Evolutionary conservation across 2,888 invertebrate species (phyloP).

Genomic region (Aromia moschata): DNA sequence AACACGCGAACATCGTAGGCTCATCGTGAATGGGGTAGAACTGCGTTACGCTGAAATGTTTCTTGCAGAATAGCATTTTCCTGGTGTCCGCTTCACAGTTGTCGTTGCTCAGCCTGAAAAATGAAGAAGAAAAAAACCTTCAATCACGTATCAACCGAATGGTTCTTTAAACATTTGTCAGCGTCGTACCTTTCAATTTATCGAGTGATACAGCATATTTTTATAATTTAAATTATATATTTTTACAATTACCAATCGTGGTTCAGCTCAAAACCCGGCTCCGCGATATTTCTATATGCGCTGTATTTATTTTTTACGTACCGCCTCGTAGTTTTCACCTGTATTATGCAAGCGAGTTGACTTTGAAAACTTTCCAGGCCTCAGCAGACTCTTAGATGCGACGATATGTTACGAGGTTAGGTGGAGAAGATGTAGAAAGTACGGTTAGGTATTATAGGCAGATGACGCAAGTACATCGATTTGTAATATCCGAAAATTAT

Average conservation of each 20-base stretch:
- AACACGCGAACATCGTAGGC: slow-evolving; percentile 52
- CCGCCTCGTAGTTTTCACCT: neutral
- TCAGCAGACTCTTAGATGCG: neutral
- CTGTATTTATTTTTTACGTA: neutral
- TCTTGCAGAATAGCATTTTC: slow-evolving; percentile 52
- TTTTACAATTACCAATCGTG: neutral
- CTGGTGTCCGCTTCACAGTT: neutral
- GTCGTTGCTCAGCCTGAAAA: neutral
- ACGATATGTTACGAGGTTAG: neutral
- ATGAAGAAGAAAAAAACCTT: neutral
- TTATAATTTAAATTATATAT: neutral
- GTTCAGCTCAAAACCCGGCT: no score
- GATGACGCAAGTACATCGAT: neutral
- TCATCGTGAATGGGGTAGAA: slow-evolving; percentile 52
- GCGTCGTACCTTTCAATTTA: neutral
- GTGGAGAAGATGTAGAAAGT: slow-evolving; percentile 11
- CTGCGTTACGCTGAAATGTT: slow-evolving; percentile 50
- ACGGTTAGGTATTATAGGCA: neutral
- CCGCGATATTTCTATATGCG: neutral
- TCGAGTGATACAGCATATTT: slow-evolving; percentile 2
- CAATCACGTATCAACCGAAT: neutral
- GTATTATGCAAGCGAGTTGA: slow-evolving; percentile 1
- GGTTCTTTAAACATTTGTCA: neutral
- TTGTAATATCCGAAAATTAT: neutral
- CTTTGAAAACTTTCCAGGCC: slow-evolving; percentile 1